Evolutionary conservation across 2,113 vertebrate species (phyloP), one percentile per base, ranked within the genome.

Genomic region (Calyptomena viridis): DNA sequence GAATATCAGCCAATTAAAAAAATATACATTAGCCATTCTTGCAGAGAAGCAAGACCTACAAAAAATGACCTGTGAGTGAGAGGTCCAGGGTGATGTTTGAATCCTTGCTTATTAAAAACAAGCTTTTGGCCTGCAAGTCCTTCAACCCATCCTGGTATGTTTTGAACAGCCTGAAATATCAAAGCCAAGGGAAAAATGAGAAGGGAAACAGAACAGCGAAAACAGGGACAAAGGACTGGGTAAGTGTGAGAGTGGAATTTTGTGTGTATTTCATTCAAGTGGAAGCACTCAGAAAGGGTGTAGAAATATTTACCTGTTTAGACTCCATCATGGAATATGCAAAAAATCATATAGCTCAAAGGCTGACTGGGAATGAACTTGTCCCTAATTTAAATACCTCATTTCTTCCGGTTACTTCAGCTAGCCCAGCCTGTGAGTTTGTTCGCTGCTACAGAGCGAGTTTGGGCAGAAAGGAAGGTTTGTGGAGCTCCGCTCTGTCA

Each of bases 21-120:
- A 91, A 90, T 50, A 35, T 14, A 25, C 6, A 40, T 67, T n/a
- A 77, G 4, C 20, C 12, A 7, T 56, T 14, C 37, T 49, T 72
- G 44, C n/a, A 64, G 35, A n/a, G 19, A 69, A 76, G 15, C 13
- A 73, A 79, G 40, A 40, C 14, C 21, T 37, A 27, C 9, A 59
- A 20, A n/a, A 77, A 78, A 30, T 0, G 1, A 21, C 12, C 30
- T 8, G 2, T 56, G 24, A 27, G 40, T 28, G 31, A 13, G 6
- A 84, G 39, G 35, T 49, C 18, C 33, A 78, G 56, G 6, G 15
- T 58, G 50, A 35, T 74, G 33, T 74, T 73, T 77, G 56, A 71
- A 81, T 21, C 21, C 33, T 71, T 81, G 11, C 11, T 62, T 19
- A 49, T 52, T 27, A 39, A 67, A 88, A 86, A 66, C 8, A 80